Evolutionary conservation across 2,888 invertebrate species (phyloP).

Genomic region (Melanostoma mellinum): DNA sequence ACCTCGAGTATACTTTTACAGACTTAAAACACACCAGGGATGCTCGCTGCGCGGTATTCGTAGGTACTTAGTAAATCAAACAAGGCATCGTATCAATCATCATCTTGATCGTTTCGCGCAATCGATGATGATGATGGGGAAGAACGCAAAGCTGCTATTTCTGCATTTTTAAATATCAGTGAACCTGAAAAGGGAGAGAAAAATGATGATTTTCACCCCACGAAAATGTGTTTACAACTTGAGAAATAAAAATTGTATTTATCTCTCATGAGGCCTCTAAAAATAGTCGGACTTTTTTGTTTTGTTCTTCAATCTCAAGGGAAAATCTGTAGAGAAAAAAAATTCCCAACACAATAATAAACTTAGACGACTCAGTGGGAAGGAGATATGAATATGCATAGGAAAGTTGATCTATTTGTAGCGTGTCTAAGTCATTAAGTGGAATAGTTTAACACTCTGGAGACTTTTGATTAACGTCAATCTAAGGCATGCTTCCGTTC

Average conservation of each 20-base stretch:
- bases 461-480: constrained; percentile 53
- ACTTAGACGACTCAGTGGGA: constrained; percentile 44
- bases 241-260: constrained; percentile 9
- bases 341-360: constrained; percentile 62
- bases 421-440: constrained; percentile 48
- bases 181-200: constrained; percentile 34
- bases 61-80: constrained; percentile 64
- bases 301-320: constrained; percentile 56
- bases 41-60: constrained; percentile 28
- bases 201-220: constrained; percentile 46
- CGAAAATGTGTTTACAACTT: constrained; percentile 23
- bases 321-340: constrained; percentile 48
- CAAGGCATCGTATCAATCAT: constrained; percentile 66
- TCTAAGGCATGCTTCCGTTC: constrained; percentile 14
- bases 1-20: constrained; percentile 49
- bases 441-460: constrained; percentile 45
- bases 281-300: constrained; percentile 38
- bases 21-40: constrained; percentile 75
- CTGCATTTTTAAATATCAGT: constrained; percentile 41
- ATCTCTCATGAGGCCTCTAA: constrained; percentile 20
- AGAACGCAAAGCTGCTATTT: constrained; percentile 59
- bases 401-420: constrained; percentile 47
- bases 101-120: constrained; percentile 59
- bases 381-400: constrained; percentile 35
- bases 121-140: constrained; percentile 45